These are phyloP conservation scores for Ectropis grisescens DNA, from an alignment of 1,140 invertebrate species.

Conservation along the genomic window DNA sequence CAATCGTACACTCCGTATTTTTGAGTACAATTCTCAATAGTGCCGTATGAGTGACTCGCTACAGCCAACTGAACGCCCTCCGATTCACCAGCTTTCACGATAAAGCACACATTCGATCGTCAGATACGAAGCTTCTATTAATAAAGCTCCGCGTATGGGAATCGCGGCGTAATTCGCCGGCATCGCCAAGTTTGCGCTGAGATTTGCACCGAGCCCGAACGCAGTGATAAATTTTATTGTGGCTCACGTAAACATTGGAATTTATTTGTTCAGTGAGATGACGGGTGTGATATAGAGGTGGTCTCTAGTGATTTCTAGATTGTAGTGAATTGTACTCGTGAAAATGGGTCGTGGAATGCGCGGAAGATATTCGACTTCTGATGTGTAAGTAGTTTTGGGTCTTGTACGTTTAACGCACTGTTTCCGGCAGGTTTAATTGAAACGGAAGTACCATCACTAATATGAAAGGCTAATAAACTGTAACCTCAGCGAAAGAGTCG, in stretches of 20 bases:
- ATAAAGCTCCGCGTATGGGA: constrained; percentile 36
- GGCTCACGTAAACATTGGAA: constrained; percentile 23
- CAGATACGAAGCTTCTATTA: constrained; percentile 39
- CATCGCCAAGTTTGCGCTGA: constrained; percentile 50
- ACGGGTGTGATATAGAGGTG: constrained; percentile 18
- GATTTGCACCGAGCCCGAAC: constrained; percentile 22
- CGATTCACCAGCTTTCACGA: too few species aligned
- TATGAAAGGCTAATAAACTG: too few species aligned
- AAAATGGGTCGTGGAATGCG: constrained; percentile 58
- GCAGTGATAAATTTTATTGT: constrained; percentile 34
- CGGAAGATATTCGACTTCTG: constrained; percentile 54
- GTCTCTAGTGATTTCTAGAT: constrained; percentile 16
- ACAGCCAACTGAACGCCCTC: not conserved
- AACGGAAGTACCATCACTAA: too few species aligned
- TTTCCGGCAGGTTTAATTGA: too few species aligned
- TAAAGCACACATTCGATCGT: too few species aligned
- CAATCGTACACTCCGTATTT: constrained; percentile 18
- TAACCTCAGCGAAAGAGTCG: too few species aligned
- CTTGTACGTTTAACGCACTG: too few species aligned
- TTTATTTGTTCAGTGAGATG: constrained; percentile 35
- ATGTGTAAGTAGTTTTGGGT: constrained; percentile 56
- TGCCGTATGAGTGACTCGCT: constrained; percentile 7
- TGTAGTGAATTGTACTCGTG: constrained; percentile 7
- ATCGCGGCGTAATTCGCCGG: constrained; percentile 37
- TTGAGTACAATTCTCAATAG: constrained; percentile 15